Percentiles rank a stretch among this genome's conserved stretches.
Evolutionary conservation across 2,888 invertebrate species (phyloP).

Genomic region (Pandemis corylana): DNA sequence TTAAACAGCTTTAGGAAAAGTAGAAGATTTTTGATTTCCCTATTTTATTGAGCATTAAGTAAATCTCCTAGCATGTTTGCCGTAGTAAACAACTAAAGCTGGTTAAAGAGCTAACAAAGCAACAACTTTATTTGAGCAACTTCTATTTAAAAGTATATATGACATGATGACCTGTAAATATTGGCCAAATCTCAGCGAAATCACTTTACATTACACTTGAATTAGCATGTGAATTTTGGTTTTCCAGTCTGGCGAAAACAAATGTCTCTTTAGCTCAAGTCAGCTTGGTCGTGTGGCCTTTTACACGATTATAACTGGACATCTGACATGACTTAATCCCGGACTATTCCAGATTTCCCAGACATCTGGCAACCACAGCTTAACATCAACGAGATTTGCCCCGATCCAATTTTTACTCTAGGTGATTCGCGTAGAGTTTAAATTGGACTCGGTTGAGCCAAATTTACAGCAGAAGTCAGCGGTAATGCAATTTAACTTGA

Average conservation of each 20-base stretch:
- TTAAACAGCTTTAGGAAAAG: too few relatives aligned
- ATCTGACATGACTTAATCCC: neutral
- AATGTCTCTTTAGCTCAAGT: neutral
- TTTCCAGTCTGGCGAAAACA: neutral
- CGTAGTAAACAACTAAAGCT: too few relatives aligned
- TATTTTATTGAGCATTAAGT: too few relatives aligned
- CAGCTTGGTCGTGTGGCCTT: neutral
- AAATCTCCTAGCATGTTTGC: too few relatives aligned
- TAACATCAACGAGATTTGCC: constrained; percentile 2
- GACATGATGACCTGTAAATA: too few relatives aligned
- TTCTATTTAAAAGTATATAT: too few relatives aligned
- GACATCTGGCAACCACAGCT: constrained; percentile 21
- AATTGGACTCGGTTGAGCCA: neutral
- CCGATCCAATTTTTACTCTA: constrained; percentile 12
- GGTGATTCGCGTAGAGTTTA: constrained; percentile 2
- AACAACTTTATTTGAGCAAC: too few relatives aligned
- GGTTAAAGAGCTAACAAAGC: too few relatives aligned
- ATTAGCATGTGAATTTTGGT: neutral
- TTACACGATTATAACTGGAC: neutral
- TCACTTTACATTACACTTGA: too few relatives aligned
- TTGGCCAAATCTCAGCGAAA: too few relatives aligned
- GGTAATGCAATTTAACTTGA: constrained; percentile 32
- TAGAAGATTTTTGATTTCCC: too few relatives aligned
- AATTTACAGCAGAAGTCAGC: constrained; percentile 21
- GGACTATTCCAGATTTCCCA: neutral